Evolutionary conservation across 2,888 invertebrate species (phyloP), one percentile per base, ranked within the genome.

Genomic region (Sclerodermus sp.): DNA sequence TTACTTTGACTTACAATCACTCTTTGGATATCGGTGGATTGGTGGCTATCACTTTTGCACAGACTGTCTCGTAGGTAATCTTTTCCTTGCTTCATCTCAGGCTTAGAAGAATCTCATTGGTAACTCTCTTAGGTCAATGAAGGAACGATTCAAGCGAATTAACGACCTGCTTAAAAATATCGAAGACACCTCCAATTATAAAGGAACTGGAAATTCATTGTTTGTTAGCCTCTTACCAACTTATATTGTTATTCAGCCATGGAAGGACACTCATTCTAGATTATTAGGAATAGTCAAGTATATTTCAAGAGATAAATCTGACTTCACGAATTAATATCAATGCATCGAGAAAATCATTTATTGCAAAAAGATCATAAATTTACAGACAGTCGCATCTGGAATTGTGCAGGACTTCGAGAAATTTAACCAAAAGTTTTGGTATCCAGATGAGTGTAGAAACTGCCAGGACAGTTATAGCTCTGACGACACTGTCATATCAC

Each of bases 11-110:
- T 15, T 17, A 17, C 6, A 38, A 38, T 38, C 17, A 38, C 12
- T 38, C 38, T 3, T 4, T 16, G 14, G 10, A 16, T 38, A 29
- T 55, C 6, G 45, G 58, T 1, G 64, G 66, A 16, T 43, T 58
- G 18, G 60, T 55, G 16, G 45, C 58, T 6, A 43, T 63, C 5
- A 58, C 64, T 42, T 47, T 56, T 51, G 62, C 64, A 10, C 17
- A 53, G 1, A 38, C 12, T n/a, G 16, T 38, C 14, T 38, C 17
- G 38, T 38, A 38, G 2, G 38, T 38, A 14, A 10, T 38, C 38
- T 9, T 15, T 38, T 17, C 15, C 16, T 38, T 38, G n/a, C n/a
- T n/a, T n/a, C n/a, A n/a, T n/a, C n/a, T n/a, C n/a, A n/a, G n/a
- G n/a, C n/a, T n/a, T n/a, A n/a, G n/a, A n/a, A n/a, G n/a, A n/a